phyloP scores from a whole-genome alignment of 1,140 invertebrate species.

The Armadillidium nasatum region DNA sequence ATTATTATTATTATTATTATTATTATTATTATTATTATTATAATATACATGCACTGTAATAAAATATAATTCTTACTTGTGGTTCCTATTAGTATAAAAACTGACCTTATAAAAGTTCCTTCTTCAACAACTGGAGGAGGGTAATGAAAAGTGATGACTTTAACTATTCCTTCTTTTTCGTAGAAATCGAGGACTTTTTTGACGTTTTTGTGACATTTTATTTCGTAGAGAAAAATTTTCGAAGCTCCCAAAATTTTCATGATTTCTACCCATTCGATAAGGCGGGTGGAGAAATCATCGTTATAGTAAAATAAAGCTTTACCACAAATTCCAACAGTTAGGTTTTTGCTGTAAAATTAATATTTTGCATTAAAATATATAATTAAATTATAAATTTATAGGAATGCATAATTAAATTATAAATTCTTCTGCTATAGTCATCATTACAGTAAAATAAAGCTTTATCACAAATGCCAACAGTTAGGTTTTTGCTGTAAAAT shows the following conservation, averaged over 20 bases:
- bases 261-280: constrained; percentile 38
- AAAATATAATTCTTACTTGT: too few relatives aligned
- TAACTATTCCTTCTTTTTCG: constrained; percentile 30
- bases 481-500: too few relatives aligned
- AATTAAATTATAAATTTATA: too few relatives aligned
- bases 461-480: constrained; percentile 26
- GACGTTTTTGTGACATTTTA: constrained; percentile 33
- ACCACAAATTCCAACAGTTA: constrained; percentile 23
- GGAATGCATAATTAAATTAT: too few relatives aligned
- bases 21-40: too few relatives aligned
- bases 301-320: constrained; percentile 37
- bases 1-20: too few relatives aligned
- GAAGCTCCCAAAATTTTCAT: constrained; percentile 29
- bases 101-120: constrained; percentile 42
- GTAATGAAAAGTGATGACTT: constrained; percentile 30
- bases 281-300: constrained; percentile 29
- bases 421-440: too few relatives aligned
- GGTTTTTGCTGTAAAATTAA: too few relatives aligned
- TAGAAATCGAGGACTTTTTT: constrained; percentile 34
- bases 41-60: too few relatives aligned
- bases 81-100: too few relatives aligned
- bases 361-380: too few relatives aligned
- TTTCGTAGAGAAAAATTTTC: constrained; percentile 30
- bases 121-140: constrained; percentile 35
- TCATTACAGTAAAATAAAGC: constrained; percentile 37